Base-by-base conservation (phyloP, 2,797 vertebrate species). In the Yasuhikotakia modesta region DNA sequence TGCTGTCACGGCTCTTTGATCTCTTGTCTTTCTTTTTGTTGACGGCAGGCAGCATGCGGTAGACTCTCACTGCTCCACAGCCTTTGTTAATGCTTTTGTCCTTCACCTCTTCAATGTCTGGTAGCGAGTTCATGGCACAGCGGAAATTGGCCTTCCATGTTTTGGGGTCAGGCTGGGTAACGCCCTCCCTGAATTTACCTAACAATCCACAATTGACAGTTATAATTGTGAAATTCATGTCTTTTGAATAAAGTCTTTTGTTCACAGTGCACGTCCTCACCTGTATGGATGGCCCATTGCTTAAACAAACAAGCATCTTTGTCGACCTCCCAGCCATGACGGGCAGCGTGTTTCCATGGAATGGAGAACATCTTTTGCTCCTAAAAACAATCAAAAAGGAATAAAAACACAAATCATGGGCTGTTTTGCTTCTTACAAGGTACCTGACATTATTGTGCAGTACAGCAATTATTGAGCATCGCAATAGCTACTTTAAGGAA, bases 131-230 rank as follows among this genome's bases (percentile, higher is more conserved):
- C 96, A 99, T 96, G 2, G 98, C 98, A 52, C 98, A 99, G 52
- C 97, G 96, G 76, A 99, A 99, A 85, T 99, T 99, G 13, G 98
- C 97, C 86, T 99, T 99, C 98, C 98, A 99, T 0, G 96, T 99
- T 90, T 99, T 99, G 0, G 97, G 94, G 83, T 99, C 97, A 0
- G 91, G 90, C 0, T 88, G 73, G 50, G 85, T 85, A 77, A 94
- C 87, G 0, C 96, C 97, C 14, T 90, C 88, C 27, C 85, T 90
- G 4, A 94, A 97, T 82, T 97, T 96, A 35, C 97, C 98, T 99
- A 70, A 22, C 1, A 46, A 52, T 11, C 14, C 57, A 66, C 30
- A 32, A 50, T 2, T 5, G 22, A 63, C 30, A 63, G 16, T n/a
- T 63, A 6, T 30, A 19, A 45, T 19, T 22, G 22, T 57, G 27